phyloP scores from a whole-genome alignment of 2,888 invertebrate genomes.

The Eugnorisma glareosa region DNA sequence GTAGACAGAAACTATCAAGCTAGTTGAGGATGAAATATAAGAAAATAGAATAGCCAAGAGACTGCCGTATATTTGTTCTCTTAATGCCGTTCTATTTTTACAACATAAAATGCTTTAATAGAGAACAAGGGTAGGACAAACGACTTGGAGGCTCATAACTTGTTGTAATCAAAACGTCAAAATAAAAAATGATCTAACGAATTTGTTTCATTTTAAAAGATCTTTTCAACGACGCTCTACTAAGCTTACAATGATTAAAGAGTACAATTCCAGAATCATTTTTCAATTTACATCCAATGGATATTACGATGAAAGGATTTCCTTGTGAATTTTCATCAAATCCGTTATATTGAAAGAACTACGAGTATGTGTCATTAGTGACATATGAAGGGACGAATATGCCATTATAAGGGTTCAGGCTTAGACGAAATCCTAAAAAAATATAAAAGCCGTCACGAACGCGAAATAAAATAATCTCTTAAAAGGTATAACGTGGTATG shows the following conservation, averaged over 20 bases:
- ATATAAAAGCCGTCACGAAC: conserved; percentile 45
- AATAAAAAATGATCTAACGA: conserved; percentile 63
- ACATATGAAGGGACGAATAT: conserved; percentile 59
- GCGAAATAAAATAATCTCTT: conserved; percentile 49
- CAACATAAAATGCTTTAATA: conserved; percentile 45
- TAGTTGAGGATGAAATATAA: conserved; percentile 52
- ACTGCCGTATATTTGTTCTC: conserved; percentile 38
- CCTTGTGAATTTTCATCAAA: conserved; percentile 52
- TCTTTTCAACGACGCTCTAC: conserved; percentile 34
- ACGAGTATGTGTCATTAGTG: conserved; percentile 46
- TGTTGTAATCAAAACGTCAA: conserved; percentile 63
- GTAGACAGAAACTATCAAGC: conserved; percentile 52
- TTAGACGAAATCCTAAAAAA: conserved; percentile 59
- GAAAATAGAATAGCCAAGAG: conserved; percentile 41
- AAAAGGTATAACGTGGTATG: conserved; percentile 55
- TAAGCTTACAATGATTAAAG: conserved; percentile 35
- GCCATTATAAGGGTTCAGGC: conserved; percentile 59
- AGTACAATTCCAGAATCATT: conserved; percentile 34
- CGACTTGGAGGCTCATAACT: conserved; percentile 51
- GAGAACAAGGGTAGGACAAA: conserved; percentile 52
- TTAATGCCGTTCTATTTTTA: conserved; percentile 38
- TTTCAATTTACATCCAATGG: conserved; percentile 28
- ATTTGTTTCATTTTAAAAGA: conserved; percentile 60
- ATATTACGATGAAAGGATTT: conserved; percentile 50
- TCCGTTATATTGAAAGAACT: conserved; percentile 45